Base-by-base conservation (phyloP, 2,888 invertebrate genomes). In the Chloroclysta siterata region DNA sequence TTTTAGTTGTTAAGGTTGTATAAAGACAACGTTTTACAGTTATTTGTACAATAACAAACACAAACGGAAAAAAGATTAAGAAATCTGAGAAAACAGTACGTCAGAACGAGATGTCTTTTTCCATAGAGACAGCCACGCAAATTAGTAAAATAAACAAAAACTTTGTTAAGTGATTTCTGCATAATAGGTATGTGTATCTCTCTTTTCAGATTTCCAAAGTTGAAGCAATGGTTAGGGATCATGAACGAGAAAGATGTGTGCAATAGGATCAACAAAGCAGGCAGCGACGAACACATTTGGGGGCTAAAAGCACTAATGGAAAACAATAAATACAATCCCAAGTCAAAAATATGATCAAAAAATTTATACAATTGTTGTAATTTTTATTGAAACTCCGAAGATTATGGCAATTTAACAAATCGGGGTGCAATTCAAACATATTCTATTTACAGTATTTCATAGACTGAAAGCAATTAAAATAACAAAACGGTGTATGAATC, bases 401-500 rank as follows among this genome's bases (percentile, higher is more conserved):
- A 69, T 39, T 69, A 70, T 70, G 69, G 69, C 69, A 69, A 69
- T 68, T 48, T 56, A 55, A 65, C 65, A 65, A 63, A 61, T 65
- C 22, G 33, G 52, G 52, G 54, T 65, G 65, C 61, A 52, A 61
- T 53, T 15, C 8, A 41, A 50, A 63, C 47, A 54, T 54, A 60
- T 22, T 53, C 51, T 56, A 61, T 61, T 57, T 55, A 65, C 65
- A 65, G 48, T 55, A 57, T 52, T 47, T 33, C 51, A 57, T 48
- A 15, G 60, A 57, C 51, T 47, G 65, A 33, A 68, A 65, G 66
- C 62, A 54, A 22, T 36, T 54, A 70, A 50, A 77, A 83, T 83
- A 82, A 82, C 81, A 87, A 82, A 82, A 82, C 82, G 73, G 69
- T 75, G 75, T 88, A 88, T 87, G 89, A 91, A 92, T 92, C 93